Conservation (phyloP, 2,888 invertebrate genomes). For the Trissonchulus sp. region DNA sequence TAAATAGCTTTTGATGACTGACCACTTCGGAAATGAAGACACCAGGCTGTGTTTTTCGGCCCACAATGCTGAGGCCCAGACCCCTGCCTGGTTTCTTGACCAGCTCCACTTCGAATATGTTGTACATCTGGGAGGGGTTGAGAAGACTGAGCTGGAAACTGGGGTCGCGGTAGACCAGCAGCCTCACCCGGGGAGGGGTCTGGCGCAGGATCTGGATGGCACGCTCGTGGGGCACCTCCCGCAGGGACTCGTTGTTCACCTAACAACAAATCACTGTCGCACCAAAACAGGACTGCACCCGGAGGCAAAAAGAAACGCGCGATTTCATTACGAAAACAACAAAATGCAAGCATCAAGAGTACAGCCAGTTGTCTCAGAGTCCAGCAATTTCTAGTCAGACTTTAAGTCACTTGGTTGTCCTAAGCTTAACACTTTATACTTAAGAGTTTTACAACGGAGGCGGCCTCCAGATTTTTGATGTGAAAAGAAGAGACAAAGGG, state of each 20-base stretch:
- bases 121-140: constrained; percentile 55
- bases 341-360: neutral
- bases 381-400: too few species aligned
- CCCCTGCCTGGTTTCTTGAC: constrained; percentile 74
- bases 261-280: constrained; percentile 38
- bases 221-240: constrained; percentile 74
- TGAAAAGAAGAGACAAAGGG: too few species aligned
- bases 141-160: constrained; percentile 47
- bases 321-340: too few species aligned
- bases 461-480: too few species aligned
- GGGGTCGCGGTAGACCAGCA: constrained; percentile 69
- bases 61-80: constrained; percentile 76
- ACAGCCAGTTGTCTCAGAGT: neutral
- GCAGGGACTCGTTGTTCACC: constrained; percentile 71
- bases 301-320: too few species aligned
- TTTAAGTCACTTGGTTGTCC: too few species aligned
- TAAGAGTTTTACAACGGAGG: too few species aligned
- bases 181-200: constrained; percentile 71
- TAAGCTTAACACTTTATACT: too few species aligned
- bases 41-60: constrained; percentile 68
- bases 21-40: constrained; percentile 90
- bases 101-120: constrained; percentile 64
- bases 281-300: neutral
- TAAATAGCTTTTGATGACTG: too few species aligned
- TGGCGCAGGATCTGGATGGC: constrained; percentile 76